Base-by-base conservation (phyloP, 2,113 vertebrate species). In the Dasyurus viverrinus region DNA sequence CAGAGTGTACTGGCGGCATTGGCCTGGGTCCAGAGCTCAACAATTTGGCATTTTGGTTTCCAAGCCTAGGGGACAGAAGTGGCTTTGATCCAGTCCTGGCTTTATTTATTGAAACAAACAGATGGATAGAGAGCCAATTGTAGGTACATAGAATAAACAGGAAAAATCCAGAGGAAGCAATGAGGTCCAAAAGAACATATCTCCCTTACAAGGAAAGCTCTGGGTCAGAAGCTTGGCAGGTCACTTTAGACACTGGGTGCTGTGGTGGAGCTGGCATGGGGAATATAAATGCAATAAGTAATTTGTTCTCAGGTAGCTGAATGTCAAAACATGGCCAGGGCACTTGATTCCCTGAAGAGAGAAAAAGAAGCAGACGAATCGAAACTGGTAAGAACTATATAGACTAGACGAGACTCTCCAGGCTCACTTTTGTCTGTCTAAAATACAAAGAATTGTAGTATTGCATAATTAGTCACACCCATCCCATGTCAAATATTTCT, bases 31-130 rank as follows among this genome's bases (percentile, higher is more conserved):
- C 96, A 96, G 94, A 93, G 89, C 36, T 57, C 24, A 53, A 30
- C n/a, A 47, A 91, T 93, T 93, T 96, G 95, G 95, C 92, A 57
- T 1, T 89, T 92, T 68, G 90, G 90, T 97, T 97, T 95, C 92
- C 89, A 95, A 92, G 84, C 93, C 93, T 94, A 84, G 54, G 92
- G 92, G 84, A 95, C 60, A 96, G 96, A 97, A 94, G 76, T 95
- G 91, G 96, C 96, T 94, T 92, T 47, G 50, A 92, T 94, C 95
- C 96, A 97, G 84, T 90, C 91, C 94, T 95, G 91, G 60, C 48
- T 96, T 93, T 97, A 48, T 23, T 95, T 98, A 96, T 92, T 97
- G 90, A 97, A 97, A 97, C 89, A 96, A 96, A 95, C 90, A 97
- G 57, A 91, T 91, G 53, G 89, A 24, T 50, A 97, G 84, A 95